phyloP scores from a whole-genome alignment of 2,888 invertebrate genomes.

The Salticus scenicus region DNA sequence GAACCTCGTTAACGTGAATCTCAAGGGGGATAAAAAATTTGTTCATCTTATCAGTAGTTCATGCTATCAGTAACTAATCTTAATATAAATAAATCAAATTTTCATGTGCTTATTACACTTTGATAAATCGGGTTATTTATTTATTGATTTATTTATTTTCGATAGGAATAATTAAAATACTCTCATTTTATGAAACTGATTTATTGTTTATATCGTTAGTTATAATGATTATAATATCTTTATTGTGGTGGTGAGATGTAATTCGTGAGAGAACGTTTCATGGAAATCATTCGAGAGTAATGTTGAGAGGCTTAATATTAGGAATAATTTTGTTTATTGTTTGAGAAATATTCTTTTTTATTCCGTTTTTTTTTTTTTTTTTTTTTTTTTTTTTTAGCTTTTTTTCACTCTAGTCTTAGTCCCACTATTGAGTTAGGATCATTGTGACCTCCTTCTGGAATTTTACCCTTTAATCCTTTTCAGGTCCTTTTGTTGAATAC shows the following conservation, averaged over 20 bases:
- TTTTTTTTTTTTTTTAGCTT: conserved; percentile 76
- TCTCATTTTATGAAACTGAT: conserved; percentile 25
- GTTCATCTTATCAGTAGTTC: no score
- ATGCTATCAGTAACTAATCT: no score
- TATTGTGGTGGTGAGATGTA: conserved; percentile 74
- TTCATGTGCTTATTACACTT: no score
- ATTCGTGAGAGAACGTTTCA: conserved; percentile 73
- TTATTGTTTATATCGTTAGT: conserved; percentile 71
- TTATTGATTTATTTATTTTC: no score
- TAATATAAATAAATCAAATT: no score
- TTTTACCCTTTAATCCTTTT: conserved; percentile 82
- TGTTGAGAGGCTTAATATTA: conserved; percentile 72
- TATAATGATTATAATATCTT: conserved; percentile 69
- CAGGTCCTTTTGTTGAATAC: conserved; percentile 85
- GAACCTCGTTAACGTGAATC: no score
- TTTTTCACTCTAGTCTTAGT: conserved; percentile 76
- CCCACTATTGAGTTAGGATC: conserved; percentile 80
- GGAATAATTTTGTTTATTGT: conserved; percentile 75
- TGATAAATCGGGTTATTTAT: no score
- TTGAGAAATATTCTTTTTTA: conserved; percentile 74
- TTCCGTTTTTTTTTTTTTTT: no score
- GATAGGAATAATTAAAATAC: conserved; percentile 71
- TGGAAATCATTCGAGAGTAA: conserved; percentile 73
- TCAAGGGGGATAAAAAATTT: no score
- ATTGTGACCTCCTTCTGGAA: conserved; percentile 81